Conservation (phyloP, 37 sponge, comb jelly and placozoan species). For the Theonella swinhoei region DNA sequence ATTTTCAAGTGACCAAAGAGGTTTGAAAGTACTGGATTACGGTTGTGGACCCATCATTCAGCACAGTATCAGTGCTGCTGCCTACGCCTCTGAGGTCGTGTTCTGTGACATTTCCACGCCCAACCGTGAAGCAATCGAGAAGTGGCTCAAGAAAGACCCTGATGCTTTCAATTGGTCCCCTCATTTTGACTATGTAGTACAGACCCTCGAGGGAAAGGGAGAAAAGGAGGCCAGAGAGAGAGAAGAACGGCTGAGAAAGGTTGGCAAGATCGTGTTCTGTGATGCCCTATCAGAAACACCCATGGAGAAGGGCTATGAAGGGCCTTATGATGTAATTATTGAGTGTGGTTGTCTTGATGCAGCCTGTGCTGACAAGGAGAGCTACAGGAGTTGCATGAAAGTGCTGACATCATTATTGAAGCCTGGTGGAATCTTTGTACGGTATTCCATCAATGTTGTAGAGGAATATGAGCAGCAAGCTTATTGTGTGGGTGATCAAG, state of each 20-base stretch:
- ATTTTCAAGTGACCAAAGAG: too few relatives aligned
- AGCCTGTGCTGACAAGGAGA: background rate
- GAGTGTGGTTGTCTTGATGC: background rate
- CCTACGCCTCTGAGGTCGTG: slow-evolving; percentile 3
- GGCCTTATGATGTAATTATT: background rate
- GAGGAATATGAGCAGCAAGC: background rate
- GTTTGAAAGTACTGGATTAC: background rate
- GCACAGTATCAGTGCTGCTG: background rate
- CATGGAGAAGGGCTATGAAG: background rate
- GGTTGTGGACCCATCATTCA: background rate
- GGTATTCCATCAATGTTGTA: background rate
- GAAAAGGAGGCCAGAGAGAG: background rate
- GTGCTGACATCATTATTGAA: background rate
- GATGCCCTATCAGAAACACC: background rate
- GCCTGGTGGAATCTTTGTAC: background rate
- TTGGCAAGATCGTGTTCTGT: background rate
- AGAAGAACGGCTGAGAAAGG: background rate
- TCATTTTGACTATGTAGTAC: background rate
- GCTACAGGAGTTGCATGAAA: background rate
- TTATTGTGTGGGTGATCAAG: background rate
- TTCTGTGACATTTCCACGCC: background rate
- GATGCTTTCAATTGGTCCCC: background rate
- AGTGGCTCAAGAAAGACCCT: background rate
- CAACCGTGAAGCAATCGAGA: background rate
- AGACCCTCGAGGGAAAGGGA: background rate